A percentile compares a stretch with the other conserved stretches of the same genome.
phyloP scores from a whole-genome alignment of 2,797 vertebrate species.

The Ctenopoma kingsleyae region DNA sequence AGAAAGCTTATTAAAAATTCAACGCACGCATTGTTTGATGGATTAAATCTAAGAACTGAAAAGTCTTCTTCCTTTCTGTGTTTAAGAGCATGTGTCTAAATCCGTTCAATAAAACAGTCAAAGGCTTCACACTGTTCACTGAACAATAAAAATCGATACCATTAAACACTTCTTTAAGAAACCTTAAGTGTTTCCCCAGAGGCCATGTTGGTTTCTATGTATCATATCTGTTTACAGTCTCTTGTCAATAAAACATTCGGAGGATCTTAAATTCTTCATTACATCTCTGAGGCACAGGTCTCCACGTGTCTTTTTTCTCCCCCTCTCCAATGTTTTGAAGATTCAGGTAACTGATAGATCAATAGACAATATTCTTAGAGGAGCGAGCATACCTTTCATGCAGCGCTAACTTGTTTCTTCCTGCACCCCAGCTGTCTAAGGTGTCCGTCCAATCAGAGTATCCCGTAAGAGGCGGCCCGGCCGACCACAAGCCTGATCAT shows the following conservation, averaged over 20 bases:
- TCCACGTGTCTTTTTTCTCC: conserved; percentile 52
- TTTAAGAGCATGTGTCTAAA: conserved; percentile 81
- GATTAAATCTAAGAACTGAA: conserved; percentile 71
- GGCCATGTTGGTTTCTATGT: conserved; percentile 75
- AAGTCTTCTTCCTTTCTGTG: conserved; percentile 71
- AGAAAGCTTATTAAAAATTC: conserved; percentile 70
- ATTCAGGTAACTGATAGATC: conserved; percentile 73
- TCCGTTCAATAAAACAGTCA: conserved; percentile 85
- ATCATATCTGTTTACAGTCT: conserved; percentile 79
- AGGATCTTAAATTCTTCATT: conserved; percentile 87
- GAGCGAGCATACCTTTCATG: conserved; percentile 74
- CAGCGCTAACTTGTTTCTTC: conserved; percentile 78
- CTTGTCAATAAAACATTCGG: conserved; percentile 85
- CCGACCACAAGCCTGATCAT: conserved; percentile 69
- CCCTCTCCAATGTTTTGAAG: conserved; percentile 67
- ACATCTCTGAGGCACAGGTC: conserved; percentile 73
- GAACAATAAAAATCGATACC: conserved; percentile 87
- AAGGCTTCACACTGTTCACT: conserved; percentile 82
- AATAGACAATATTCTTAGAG: conserved; percentile 69
- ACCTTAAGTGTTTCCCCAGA: conserved; percentile 81
- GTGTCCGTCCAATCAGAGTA: conserved; percentile 70
- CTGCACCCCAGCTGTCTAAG: conserved; percentile 67
- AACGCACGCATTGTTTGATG: conserved; percentile 67
- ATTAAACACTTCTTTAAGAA: conserved; percentile 85
- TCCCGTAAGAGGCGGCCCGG: conserved; percentile 47